Base-by-base conservation (phyloP, 2,888 invertebrate species). In the Spodoptera littoralis region DNA sequence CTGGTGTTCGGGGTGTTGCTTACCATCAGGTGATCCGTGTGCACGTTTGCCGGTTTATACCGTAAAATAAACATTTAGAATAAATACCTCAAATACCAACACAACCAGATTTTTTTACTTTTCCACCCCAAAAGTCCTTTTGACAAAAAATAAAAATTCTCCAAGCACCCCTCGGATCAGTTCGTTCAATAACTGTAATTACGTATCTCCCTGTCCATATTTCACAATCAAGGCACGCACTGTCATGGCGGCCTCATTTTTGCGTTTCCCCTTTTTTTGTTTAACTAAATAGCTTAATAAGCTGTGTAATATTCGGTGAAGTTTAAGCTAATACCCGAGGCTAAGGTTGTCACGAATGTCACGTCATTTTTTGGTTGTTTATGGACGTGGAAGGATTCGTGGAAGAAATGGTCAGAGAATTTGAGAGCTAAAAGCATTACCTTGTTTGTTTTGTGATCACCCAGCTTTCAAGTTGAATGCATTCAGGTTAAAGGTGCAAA, bases 221-320 rank as follows among this genome's bases (percentile, higher is more conserved):
- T 65, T 80, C 58, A 72, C 65, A 22, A 60, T 53, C 46, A 67
- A 64, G 27, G 45, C 70, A 76, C 73, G 79, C 73, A 70, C 73
- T 66, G 68, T 61, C 70, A 66, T 67, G 60, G 60, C 64, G 67
- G 53, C 76, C 71, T 73, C 66, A 59, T 70, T 78, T 77, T 56
- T 73, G 22, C 59, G 42, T 64, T 22, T 49, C 73, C 78, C 74
- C 51, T 27, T 70, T 70, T 74, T 74, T 77, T 71, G 58, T 65
- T 72, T 72, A 60, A 72, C 53, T 60, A 76, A 79, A 80, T 79
- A 76, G 70, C 81, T 81, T 77, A 79, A 77, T 80, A 81, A 77
- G 70, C 62, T 52, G 59, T 55, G 43, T 49, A 46, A 53, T 13
- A 24, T 56, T 60, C 58, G 44, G 47, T 45, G 44, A 55, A 54